Evolutionary conservation across 2,113 vertebrate genomes (phyloP).

Genomic region (Scomber japonicus): DNA sequence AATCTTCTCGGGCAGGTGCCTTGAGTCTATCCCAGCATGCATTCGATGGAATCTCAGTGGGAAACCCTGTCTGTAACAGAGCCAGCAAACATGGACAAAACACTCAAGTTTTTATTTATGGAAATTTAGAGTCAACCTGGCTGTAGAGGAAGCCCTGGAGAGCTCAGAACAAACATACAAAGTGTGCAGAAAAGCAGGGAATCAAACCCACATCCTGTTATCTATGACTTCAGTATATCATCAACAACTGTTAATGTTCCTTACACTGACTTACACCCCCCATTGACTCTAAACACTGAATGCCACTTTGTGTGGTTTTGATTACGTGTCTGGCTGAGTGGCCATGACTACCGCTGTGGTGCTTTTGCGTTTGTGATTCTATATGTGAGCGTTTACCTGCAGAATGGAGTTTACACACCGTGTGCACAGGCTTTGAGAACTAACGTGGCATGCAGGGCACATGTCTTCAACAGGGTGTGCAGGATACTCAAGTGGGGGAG

Average conservation of each 20-base stretch:
- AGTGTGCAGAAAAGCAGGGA: constrained; percentile 21
- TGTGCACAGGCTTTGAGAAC: constrained; percentile 65
- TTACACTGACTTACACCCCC: constrained; percentile 41
- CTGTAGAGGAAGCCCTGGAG: constrained; percentile 32
- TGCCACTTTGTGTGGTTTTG: constrained; percentile 43
- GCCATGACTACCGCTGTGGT: constrained; percentile 48
- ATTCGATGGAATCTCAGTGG: background rate
- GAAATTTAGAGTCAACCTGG: constrained; percentile 22
- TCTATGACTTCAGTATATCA: constrained; percentile 44
- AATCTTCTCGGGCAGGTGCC: background rate
- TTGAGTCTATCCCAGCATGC: constrained; percentile 2
- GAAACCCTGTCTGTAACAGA: background rate
- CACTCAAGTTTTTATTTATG: constrained; percentile 40
- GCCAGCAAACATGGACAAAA: constrained; percentile 41
- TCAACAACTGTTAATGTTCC: constrained; percentile 61
- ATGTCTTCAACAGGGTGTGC: constrained; percentile 41
- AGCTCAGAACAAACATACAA: constrained; percentile 41
- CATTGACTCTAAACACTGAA: constrained; percentile 55
- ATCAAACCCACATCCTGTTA: constrained; percentile 54
- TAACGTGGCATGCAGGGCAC: constrained; percentile 66
- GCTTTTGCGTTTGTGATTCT: constrained; percentile 60
- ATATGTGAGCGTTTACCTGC: constrained; percentile 56
- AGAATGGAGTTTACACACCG: constrained; percentile 56
- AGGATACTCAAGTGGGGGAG: constrained; percentile 31
- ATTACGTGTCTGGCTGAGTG: constrained; percentile 56